Evolutionary conservation across 2,113 vertebrate genomes (phyloP), one percentile per base, ranked within the genome.

Genomic region (Sardina pilchardus): DNA sequence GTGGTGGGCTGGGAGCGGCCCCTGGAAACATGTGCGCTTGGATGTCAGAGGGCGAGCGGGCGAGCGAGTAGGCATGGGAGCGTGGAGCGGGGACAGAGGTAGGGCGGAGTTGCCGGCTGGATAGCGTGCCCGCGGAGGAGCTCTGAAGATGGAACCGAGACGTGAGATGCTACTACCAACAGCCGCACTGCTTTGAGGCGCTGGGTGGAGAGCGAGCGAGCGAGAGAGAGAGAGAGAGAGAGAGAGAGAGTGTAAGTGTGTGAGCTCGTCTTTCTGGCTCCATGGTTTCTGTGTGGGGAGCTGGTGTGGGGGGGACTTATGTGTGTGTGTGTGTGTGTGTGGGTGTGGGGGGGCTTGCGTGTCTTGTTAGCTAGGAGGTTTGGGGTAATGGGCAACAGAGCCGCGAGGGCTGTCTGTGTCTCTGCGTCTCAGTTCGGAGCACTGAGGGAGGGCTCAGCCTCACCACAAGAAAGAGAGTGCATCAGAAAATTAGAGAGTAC

Each of bases 401-500:
- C 92, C 92, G 89, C 78, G 86, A 90, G 93, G 93, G 87, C 63
- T 90, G 83, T 86, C 78, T 85, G 83, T 7, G 30, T 89, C 86
- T 89, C 45, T 86, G 85, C 36, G 83, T 83, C 86, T 67, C 84
- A 82, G 85, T 56, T 88, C 53, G 84, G 83, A 83, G 85, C 89
- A 56, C 75, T 87, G 92, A 94, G 91, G 92, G 91, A 91, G 90
- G 91, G 81, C 85, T 88, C 48, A 81, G 83, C 83, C 80, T 87
- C 48, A 83, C 94, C 95, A 95, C 95, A 95, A 95, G 93, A 95
- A 95, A 96, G 94, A 92, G 90, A 90, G 90, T 87, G 90, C 88
- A 84, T 85, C 85, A 90, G 94, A 94, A 95, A 95, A 95, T 95
- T 94, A 95, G 92, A 95, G 93, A 94, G 95, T 89, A 93, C 94